Percentiles rank a stretch among this genome's conserved stretches.
phyloP scores from a whole-genome alignment of 92 coral and sea anemone species.

The Diadumene lineata region DNA sequence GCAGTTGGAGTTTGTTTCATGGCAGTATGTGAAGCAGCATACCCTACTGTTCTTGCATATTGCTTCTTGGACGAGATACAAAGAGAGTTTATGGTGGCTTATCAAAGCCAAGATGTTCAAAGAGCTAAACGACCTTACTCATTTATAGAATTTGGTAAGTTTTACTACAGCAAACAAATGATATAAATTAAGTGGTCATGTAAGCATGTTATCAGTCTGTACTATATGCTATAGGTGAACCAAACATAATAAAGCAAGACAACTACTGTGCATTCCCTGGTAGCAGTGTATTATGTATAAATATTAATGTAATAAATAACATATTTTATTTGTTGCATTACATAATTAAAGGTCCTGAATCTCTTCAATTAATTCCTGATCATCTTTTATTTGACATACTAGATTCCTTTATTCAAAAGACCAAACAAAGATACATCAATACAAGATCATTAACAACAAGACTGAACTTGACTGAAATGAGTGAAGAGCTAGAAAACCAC shows the following conservation, averaged over 20 bases:
- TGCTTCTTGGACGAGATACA: conserved; percentile 91
- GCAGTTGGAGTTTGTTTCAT: conserved; percentile 88
- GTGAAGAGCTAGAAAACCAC: conserved; percentile 82
- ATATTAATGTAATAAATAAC: too few species aligned
- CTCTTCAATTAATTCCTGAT: too few species aligned
- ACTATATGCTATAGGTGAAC: too few species aligned
- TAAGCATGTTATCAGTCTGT: neutral
- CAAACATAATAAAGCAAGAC: too few species aligned
- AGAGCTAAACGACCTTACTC: conserved; percentile 92
- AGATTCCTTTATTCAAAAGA: conserved; percentile 96
- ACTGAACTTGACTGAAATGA: conserved; percentile 83
- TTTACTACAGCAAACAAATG: too few species aligned
- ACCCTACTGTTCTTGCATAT: conserved; percentile 91
- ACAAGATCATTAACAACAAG: conserved; percentile 87
- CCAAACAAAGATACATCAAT: conserved; percentile 91
- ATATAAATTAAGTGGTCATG: too few species aligned
- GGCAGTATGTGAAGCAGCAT: conserved; percentile 83
- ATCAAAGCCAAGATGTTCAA: conserved; percentile 86
- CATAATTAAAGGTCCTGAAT: too few species aligned
- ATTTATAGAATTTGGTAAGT: conserved; percentile 94
- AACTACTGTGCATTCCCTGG: too few species aligned
- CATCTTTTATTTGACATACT: neutral
- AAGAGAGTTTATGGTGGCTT: conserved; percentile 80
- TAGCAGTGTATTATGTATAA: too few species aligned
- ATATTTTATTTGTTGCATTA: too few species aligned